These are phyloP conservation scores for Apis cerana DNA, from an alignment of 1,140 invertebrate species.

Conservation along the genomic window DNA sequence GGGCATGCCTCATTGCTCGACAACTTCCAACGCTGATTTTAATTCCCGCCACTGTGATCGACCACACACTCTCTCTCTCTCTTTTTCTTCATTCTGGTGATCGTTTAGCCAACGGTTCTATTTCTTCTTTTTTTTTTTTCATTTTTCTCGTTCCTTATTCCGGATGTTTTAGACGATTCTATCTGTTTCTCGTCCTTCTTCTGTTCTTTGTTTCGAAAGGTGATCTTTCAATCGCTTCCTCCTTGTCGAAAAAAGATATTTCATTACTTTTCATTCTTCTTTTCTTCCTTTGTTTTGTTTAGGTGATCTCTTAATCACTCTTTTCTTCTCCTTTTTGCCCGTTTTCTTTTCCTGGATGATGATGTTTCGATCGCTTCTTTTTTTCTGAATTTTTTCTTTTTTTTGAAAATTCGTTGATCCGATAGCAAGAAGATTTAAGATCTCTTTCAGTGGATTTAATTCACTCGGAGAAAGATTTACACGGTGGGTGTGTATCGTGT, in stretches of 20 bases:
- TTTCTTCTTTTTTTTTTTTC: too few relatives aligned
- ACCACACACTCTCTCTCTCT: not conserved
- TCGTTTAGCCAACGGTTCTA: not conserved
- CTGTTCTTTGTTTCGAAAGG: too few relatives aligned
- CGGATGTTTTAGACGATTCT: too few relatives aligned
- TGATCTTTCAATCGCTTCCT: too few relatives aligned
- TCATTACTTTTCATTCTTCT: too few relatives aligned
- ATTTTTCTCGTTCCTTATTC: too few relatives aligned
- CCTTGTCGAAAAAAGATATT: too few relatives aligned
- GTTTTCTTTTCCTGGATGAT: too few relatives aligned
- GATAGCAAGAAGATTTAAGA: not conserved
- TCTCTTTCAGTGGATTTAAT: not conserved
- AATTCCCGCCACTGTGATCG: constrained; percentile 41
- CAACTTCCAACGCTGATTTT: constrained; percentile 61
- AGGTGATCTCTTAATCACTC: too few relatives aligned
- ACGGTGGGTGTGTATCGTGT: not conserved
- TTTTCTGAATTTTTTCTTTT: not conserved
- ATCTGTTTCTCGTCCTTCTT: too few relatives aligned
- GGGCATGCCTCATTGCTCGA: constrained; percentile 73
- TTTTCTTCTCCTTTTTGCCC: not conserved
- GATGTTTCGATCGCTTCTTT: too few relatives aligned
- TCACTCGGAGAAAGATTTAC: not conserved
- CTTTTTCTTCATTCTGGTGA: not conserved
- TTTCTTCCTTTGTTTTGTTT: too few relatives aligned
- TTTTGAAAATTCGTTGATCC: not conserved